Conservation (phyloP, 53 echinoderm and acorn worm genomes). For the Holothuria scabra region DNA sequence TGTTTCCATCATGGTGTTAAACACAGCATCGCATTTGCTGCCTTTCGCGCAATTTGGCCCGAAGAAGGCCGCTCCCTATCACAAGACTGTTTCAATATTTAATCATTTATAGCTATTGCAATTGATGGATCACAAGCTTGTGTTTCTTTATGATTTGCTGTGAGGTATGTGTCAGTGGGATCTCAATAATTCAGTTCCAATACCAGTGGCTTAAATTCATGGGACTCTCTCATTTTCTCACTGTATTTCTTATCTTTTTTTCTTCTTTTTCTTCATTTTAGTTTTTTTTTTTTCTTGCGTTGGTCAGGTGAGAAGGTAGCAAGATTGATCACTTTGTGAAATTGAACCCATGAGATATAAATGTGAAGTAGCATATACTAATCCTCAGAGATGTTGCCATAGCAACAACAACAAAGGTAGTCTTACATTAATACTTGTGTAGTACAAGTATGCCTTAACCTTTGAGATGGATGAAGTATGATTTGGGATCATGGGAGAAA, state of each 20-base stretch:
- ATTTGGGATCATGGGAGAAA: conserved; percentile 16
- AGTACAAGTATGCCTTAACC: not conserved
- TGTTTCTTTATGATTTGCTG: not conserved
- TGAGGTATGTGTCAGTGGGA: not conserved
- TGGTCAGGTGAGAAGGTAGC: conserved; percentile 17
- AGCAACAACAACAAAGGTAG: conserved; percentile 17
- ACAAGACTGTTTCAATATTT: too few relatives aligned
- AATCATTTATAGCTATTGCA: too few relatives aligned
- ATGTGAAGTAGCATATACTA: conserved; percentile 17
- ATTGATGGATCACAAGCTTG: too few relatives aligned
- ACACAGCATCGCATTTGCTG: too few relatives aligned
- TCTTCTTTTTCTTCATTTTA: not conserved
- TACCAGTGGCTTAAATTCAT: conserved; percentile 20
- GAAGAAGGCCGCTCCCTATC: too few relatives aligned
- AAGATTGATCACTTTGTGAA: conserved; percentile 36
- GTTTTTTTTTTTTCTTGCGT: not conserved
- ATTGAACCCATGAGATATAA: conserved; percentile 34
- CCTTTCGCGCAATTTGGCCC: too few relatives aligned
- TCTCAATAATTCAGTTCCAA: conserved; percentile 34
- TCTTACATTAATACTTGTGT: not conserved
- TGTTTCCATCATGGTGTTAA: too few relatives aligned
- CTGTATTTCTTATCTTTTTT: not conserved
- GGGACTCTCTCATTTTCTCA: not conserved
- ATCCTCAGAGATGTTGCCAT: conserved; percentile 36
- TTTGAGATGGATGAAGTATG: conserved; percentile 17